phyloP scores from a whole-genome alignment of 2,888 invertebrate species.

The Neoitamus cyanurus region DNA sequence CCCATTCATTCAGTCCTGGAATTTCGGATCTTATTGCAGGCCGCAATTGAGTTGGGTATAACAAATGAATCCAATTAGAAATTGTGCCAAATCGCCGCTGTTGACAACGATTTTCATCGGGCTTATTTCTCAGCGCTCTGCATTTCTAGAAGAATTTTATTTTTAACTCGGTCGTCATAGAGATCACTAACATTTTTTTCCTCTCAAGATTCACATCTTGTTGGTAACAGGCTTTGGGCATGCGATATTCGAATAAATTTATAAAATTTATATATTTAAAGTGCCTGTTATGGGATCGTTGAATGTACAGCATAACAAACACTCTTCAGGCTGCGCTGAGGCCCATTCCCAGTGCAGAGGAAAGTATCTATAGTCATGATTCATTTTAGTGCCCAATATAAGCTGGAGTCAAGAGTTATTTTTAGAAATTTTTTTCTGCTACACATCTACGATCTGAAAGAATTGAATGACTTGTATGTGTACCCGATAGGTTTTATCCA shows the following conservation, averaged over 20 bases:
- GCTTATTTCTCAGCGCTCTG: not conserved
- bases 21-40: not conserved
- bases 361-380: constrained; percentile 19
- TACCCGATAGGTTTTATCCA: not conserved
- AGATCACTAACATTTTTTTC: constrained; percentile 11
- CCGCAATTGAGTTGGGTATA: not conserved
- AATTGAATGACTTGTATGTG: constrained; percentile 1
- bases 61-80: constrained; percentile 4
- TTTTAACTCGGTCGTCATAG: constrained; percentile 61
- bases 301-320: not conserved
- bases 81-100: not conserved
- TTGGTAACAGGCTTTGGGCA: not conserved
- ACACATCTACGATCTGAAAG: constrained; percentile 3
- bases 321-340: constrained; percentile 3
- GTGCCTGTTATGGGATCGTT: not conserved
- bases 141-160: constrained; percentile 58
- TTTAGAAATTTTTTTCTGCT: constrained; percentile 11
- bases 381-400: constrained; percentile 36
- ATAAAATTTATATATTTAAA: not conserved
- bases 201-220: not conserved
- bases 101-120: constrained; percentile 10
- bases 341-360: not conserved
- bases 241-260: not conserved
- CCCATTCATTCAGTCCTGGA: not conserved
- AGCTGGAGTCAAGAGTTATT: constrained; percentile 28